These are phyloP conservation scores for Carterocephalus palaemon DNA, from an alignment of 2,888 invertebrate species.

Conservation along the genomic window DNA sequence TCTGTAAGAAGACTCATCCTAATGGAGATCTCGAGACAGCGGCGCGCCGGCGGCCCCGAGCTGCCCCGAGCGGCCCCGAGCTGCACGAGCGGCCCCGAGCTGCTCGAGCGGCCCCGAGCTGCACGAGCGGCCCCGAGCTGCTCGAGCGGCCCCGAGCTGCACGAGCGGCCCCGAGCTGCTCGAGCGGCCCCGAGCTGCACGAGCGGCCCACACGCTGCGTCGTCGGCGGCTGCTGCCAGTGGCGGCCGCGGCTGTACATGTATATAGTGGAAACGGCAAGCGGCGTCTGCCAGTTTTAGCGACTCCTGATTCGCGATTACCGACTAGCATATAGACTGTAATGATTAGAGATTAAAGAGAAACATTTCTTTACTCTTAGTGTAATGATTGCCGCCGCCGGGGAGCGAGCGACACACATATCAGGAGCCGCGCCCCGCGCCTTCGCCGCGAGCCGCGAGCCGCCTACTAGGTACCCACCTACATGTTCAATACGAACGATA, in stretches of 20 bases:
- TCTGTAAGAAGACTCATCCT: constrained; percentile 75
- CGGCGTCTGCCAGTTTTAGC: constrained; percentile 10
- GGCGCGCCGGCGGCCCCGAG: constrained; percentile 9
- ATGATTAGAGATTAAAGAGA: constrained; percentile 15
- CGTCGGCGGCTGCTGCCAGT: too few species aligned
- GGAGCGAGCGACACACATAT: constrained; percentile 35
- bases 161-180: too few species aligned
- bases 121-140: not conserved
- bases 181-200: too few species aligned
- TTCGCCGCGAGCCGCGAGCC: not conserved
- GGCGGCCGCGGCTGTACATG: too few species aligned
- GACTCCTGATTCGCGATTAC: constrained; percentile 6
- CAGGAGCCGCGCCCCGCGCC: constrained; percentile 15
- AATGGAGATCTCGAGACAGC: constrained; percentile 40
- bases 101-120: not conserved
- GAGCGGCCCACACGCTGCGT: too few species aligned
- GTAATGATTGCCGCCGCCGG: constrained; percentile 7
- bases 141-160: too few species aligned
- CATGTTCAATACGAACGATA: too few species aligned
- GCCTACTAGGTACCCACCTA: not conserved
- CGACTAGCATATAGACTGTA: constrained; percentile 23
- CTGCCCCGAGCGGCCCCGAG: not conserved
- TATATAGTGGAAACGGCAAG: too few species aligned
- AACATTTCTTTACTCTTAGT: constrained; percentile 15
- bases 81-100: constrained; percentile 5